These are phyloP conservation scores for Buceros bicornis DNA, from an alignment of 2,797 vertebrate genomes.

Conservation along the genomic window DNA sequence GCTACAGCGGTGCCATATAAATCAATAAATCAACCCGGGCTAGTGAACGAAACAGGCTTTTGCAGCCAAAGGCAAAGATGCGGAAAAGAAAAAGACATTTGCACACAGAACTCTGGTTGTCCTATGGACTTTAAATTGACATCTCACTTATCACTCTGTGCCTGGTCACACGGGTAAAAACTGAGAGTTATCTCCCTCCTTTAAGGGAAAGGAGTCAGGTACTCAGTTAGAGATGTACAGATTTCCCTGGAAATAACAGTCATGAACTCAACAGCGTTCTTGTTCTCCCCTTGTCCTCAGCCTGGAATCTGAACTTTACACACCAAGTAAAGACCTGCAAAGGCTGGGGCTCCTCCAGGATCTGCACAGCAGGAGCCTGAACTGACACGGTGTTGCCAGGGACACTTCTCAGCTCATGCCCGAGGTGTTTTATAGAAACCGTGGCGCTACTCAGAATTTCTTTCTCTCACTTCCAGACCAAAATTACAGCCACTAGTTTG, in stretches of 20 bases:
- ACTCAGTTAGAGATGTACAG: neutral
- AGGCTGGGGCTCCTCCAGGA: neutral
- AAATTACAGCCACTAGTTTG: neutral
- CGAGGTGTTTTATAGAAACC: neutral
- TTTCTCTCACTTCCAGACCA: neutral
- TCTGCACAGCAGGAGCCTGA: neutral
- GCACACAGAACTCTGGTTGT: neutral
- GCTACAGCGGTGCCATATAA: neutral
- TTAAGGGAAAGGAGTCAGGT: neutral
- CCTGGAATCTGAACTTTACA: neutral
- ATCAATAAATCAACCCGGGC: neutral
- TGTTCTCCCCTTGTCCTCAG: neutral
- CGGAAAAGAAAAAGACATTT: neutral
- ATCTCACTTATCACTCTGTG: neutral
- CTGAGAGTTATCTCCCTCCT: neutral
- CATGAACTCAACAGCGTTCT: neutral
- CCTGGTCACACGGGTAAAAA: neutral
- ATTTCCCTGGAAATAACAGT: neutral
- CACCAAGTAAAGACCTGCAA: neutral
- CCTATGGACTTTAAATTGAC: neutral
- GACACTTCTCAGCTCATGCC: neutral
- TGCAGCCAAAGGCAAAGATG: neutral
- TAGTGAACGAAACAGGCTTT: neutral
- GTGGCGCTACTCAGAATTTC: accelerated
- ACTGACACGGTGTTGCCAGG: neutral